A percentile compares a stretch with the other conserved stretches of the same genome.
These are phyloP conservation scores for Kryptopterus vitreolus DNA, from an alignment of 2,797 vertebrate species.

Conservation along the genomic window DNA sequence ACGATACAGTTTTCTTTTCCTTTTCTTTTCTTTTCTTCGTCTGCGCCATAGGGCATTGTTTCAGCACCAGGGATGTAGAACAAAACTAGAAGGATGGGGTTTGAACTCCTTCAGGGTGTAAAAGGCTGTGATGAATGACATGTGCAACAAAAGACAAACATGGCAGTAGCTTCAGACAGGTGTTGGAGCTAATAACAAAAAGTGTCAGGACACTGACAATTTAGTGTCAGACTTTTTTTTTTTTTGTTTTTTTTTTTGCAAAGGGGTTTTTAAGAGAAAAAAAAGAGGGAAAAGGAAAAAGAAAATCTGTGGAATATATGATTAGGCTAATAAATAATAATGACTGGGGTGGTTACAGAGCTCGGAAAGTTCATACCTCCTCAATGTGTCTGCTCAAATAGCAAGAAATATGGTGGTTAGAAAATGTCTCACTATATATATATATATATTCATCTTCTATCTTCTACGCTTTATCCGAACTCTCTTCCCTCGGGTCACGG, in stretches of 20 bases:
- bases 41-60: neutral
- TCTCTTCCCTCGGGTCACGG: too few relatives aligned
- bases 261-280: neutral
- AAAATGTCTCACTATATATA: too few relatives aligned
- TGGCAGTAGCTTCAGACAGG: neutral
- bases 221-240: too few relatives aligned
- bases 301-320: neutral
- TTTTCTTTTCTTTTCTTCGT: neutral
- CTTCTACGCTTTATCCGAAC: too few relatives aligned
- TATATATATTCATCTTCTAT: too few relatives aligned
- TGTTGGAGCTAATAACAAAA: neutral
- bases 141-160: neutral
- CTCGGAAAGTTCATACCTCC: neutral
- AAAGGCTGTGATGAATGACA: neutral
- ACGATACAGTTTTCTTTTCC: neutral
- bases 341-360: neutral
- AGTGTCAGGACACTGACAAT: neutral
- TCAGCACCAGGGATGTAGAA: neutral
- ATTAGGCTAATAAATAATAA: neutral
- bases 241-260: too few relatives aligned
- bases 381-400: neutral
- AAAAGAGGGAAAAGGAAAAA: neutral
- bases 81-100: neutral
- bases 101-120: neutral
- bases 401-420: too few relatives aligned